Conservation (phyloP, 2,888 invertebrate species). For the Caenorhabditis imperialis region DNA sequence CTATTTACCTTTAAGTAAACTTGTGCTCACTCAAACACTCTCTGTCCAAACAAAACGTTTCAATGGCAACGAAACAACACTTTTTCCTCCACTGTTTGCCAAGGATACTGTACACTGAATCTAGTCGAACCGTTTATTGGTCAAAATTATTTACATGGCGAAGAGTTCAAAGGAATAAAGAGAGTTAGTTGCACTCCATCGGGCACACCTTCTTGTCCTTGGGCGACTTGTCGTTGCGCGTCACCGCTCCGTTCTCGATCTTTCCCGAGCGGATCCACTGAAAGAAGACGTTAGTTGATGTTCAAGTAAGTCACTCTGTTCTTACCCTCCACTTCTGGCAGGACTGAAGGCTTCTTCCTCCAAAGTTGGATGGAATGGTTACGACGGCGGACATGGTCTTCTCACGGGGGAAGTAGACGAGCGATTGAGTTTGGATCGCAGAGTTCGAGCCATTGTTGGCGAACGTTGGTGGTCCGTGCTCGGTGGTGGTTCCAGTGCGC, state of each 20-base stretch:
- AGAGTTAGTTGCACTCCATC: conserved; percentile 42
- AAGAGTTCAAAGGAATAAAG: conserved; percentile 7
- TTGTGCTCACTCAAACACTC: conserved; percentile 2
- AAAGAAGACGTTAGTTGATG: background rate
- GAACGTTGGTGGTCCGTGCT: conserved; percentile 43
- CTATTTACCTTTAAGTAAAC: too few species aligned
- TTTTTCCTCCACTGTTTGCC: background rate
- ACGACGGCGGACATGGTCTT: conserved; percentile 37
- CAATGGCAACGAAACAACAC: background rate
- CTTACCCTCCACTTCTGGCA: conserved; percentile 52
- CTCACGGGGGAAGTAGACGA: conserved; percentile 40
- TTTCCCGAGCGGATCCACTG: conserved; percentile 47
- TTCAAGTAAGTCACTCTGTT: background rate
- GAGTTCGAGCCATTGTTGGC: conserved; percentile 13
- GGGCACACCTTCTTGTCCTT: conserved; percentile 48
- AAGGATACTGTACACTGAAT: background rate
- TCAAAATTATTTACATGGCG: conserved; percentile 36
- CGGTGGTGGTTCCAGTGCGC: conserved; percentile 33
- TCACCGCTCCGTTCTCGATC: conserved; percentile 27
- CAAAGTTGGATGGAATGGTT: conserved; percentile 26
- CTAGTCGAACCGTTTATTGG: conserved; percentile 11
- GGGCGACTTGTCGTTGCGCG: conserved; percentile 31
- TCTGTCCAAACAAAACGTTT: conserved; percentile 22
- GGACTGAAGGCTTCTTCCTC: conserved; percentile 33
- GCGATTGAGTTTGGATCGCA: conserved; percentile 18